Conservation (phyloP, 2,888 invertebrate genomes). For the Pristionchus entomophagus region DNA sequence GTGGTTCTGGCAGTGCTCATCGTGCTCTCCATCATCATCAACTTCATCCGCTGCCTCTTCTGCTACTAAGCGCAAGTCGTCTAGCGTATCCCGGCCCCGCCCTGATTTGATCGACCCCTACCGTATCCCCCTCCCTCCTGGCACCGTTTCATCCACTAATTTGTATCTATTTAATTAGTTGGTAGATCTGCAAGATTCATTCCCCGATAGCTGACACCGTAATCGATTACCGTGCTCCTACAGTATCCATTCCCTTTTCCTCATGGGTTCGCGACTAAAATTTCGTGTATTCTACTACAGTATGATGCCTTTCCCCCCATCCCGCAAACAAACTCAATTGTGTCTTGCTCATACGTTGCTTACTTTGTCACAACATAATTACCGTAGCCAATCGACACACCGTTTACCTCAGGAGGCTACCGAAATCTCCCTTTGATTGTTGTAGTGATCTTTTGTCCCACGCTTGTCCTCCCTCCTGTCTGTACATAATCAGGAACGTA, state of each 20-base stretch:
- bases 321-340: neutral
- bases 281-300: neutral
- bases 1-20: slow-evolving; percentile 51
- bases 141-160: too few species aligned
- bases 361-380: neutral
- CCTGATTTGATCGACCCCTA: too few species aligned
- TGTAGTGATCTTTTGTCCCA: too few species aligned
- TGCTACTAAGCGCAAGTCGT: slow-evolving; percentile 46
- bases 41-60: slow-evolving; percentile 54
- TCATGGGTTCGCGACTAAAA: neutral
- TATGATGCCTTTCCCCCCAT: neutral
- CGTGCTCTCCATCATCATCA: too few species aligned
- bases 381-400: neutral
- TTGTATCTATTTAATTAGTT: neutral
- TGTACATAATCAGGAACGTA: slow-evolving; percentile 12
- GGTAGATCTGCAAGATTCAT: slow-evolving; percentile 4
- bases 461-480: too few species aligned
- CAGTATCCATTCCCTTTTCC: too few species aligned
- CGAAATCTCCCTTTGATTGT: neutral
- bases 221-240: too few species aligned
- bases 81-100: too few species aligned
- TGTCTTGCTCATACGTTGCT: neutral
- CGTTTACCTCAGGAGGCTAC: slow-evolving; percentile 35
- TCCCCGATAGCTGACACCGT: too few species aligned
- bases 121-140: neutral